Evolutionary conservation across 2,888 invertebrate genomes (phyloP), one percentile per base, ranked within the genome.

Genomic region (Diabrotica balteata): DNA sequence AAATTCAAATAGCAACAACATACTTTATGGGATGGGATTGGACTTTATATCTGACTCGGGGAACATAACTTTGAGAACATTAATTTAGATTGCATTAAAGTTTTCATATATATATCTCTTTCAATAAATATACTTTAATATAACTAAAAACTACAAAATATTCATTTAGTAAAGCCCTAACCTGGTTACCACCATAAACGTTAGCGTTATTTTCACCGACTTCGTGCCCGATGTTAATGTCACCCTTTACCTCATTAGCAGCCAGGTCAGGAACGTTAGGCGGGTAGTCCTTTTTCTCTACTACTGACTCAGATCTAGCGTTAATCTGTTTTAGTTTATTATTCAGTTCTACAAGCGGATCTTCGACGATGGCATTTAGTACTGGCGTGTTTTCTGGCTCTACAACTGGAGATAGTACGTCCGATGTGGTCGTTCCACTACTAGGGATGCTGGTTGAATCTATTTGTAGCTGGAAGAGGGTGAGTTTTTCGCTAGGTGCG

Each of bases 311-410:
- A 44, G 76, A 70, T 78, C 87, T 86, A 77, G 86, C 83, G 67
- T 87, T 87, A 80, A 89, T 88, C 84, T 87, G 87, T 80, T 87
- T 87, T 76, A 89, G 86, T 82, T 89, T 88, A 80, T 87, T 87
- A 81, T 89, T 88, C 45, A 89, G 84, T 74, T 88, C 88, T 4
- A 86, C 85, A 17, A 89, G 80, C 71, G 86, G 85, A 46, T 86
- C 85, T 66, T 68, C 71, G 8, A 69, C 47, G 2, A 65, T 58
- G 42, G 55, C 32, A 42, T 63, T 67, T 42, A 61, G 68, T 10
- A 66, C 44, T 22, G 57, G 10, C 7, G 58, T 71, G 32, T 32
- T 32, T 49, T 79, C 80, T n/a, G 72, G 59, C 68, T 80, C 81
- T 42, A 75, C 74, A n/a, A 81, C 81, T 45, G 82, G 83, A 1